phyloP scores from a whole-genome alignment of 2,113 vertebrate species.

The Balaeniceps rex region DNA sequence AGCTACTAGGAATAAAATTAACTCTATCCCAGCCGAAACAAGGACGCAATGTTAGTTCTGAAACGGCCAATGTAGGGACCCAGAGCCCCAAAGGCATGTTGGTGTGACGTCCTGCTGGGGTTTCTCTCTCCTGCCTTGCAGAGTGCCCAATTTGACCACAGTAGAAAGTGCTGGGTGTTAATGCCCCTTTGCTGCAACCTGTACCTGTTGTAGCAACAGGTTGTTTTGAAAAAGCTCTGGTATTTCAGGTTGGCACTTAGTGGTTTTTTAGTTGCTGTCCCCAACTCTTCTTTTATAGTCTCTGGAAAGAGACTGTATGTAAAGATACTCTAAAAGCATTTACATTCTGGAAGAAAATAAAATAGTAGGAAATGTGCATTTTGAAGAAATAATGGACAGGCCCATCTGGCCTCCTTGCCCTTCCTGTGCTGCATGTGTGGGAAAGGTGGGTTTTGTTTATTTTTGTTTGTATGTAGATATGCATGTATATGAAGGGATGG shows the following conservation, averaged over 20 bases:
- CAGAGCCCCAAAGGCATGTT: too few relatives aligned
- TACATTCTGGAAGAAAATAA: neutral
- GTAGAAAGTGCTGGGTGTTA: neutral
- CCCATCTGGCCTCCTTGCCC: too few relatives aligned
- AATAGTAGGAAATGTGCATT: neutral
- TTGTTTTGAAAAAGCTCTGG: neutral
- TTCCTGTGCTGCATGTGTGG: neutral
- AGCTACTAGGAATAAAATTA: too few relatives aligned
- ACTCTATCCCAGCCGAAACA: too few relatives aligned
- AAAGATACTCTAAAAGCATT: neutral
- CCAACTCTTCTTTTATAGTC: neutral
- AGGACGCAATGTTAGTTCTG: neutral
- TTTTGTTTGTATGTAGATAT: neutral
- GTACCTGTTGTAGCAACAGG: neutral
- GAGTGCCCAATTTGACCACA: too few relatives aligned
- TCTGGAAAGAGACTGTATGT: neutral
- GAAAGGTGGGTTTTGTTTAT: too few relatives aligned
- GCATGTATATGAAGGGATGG: too few relatives aligned
- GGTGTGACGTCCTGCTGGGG: neutral
- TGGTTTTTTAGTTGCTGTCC: neutral
- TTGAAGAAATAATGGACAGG: neutral
- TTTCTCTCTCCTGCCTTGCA: neutral
- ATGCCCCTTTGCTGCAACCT: neutral
- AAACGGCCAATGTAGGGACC: fast-evolving
- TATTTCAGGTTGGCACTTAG: neutral